Conservation (phyloP, 2,888 invertebrate genomes). For the Lottia scabra region DNA sequence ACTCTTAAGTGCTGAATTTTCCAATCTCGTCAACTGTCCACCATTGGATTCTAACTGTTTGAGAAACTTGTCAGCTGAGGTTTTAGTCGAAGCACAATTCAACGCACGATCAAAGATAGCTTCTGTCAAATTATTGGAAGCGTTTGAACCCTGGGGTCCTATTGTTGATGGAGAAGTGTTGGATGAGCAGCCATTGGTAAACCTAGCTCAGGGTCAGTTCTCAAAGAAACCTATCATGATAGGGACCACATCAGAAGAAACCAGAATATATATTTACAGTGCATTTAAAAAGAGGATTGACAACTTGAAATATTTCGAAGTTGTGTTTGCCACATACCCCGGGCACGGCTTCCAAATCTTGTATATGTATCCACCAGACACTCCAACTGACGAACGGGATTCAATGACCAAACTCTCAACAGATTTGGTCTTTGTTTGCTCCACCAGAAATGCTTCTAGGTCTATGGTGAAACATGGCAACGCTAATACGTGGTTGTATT, state of each 20-base stretch:
- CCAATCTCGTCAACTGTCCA: constrained; percentile 39
- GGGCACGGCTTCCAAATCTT: constrained; percentile 33
- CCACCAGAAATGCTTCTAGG: constrained; percentile 41
- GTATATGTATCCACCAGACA: constrained; percentile 38
- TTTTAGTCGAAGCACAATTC: constrained; percentile 49
- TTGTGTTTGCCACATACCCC: constrained; percentile 42
- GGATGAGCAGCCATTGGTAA: constrained; percentile 42
- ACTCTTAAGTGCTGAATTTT: constrained; percentile 38
- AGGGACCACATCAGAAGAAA: constrained; percentile 52
- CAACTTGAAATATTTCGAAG: constrained; percentile 32
- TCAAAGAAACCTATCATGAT: constrained; percentile 48
- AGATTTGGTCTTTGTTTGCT: constrained; percentile 53
- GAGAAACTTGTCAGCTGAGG: constrained; percentile 40
- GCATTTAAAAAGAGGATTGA: constrained; percentile 44
- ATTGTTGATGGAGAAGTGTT: constrained; percentile 51
- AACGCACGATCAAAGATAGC: constrained; percentile 36
- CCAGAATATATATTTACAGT: constrained; percentile 48
- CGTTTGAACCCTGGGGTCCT: constrained; percentile 58
- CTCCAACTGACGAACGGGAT: constrained; percentile 35
- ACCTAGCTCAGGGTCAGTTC: constrained; percentile 32
- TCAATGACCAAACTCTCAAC: constrained; percentile 37
- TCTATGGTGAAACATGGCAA: constrained; percentile 20
- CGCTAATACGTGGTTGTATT: constrained; percentile 40
- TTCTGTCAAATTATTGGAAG: constrained; percentile 52
- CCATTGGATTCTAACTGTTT: constrained; percentile 42